Evolutionary conservation across 2,113 vertebrate species (phyloP).

Genomic region (Mellivora capensis): DNA sequence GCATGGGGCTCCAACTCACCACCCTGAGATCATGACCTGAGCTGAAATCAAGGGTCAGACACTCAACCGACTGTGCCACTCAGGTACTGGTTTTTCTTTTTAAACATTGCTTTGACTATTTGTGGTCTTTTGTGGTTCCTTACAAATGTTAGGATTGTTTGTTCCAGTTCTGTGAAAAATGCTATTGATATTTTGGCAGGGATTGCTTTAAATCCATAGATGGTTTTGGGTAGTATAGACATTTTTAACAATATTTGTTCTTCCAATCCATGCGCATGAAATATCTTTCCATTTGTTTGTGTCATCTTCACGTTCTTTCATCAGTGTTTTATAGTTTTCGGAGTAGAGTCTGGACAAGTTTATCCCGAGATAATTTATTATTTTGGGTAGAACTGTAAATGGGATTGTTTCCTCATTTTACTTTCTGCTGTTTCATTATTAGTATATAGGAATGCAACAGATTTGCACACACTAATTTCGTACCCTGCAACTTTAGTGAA

Average conservation of each 20-base stretch:
- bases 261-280: not conserved
- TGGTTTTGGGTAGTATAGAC: not conserved
- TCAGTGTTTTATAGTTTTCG: not conserved
- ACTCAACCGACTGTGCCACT: no score
- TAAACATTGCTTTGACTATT: not conserved
- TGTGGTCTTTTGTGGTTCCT: not conserved
- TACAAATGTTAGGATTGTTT: not conserved
- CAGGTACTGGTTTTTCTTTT: not conserved
- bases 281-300: not conserved
- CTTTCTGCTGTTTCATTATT: not conserved
- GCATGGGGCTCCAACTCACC: no score
- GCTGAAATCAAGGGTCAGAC: no score
- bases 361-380: not conserved
- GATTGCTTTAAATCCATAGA: not conserved
- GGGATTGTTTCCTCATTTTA: not conserved
- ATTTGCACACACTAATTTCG: not conserved
- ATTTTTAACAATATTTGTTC: not conserved
- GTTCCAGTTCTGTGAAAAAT: not conserved
- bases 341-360: not conserved
- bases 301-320: not conserved
- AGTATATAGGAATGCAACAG: not conserved
- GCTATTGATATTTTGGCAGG: not conserved
- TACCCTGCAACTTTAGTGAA: not conserved
- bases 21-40: no score
- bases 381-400: not conserved